These are phyloP conservation scores for Hemaris fuciformis DNA, from an alignment of 2,888 invertebrate genomes.

Conservation along the genomic window DNA sequence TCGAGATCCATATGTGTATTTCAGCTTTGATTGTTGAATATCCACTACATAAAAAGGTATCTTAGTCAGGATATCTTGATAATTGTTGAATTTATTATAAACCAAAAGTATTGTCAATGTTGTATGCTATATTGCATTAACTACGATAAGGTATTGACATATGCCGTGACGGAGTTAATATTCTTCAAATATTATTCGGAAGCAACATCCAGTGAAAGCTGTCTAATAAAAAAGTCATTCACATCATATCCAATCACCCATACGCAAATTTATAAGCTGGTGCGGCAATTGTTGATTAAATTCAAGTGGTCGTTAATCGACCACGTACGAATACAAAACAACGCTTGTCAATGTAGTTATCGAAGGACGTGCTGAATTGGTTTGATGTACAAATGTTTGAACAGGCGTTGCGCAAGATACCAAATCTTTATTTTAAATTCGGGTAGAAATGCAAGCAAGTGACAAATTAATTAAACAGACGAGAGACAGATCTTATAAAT, in stretches of 20 bases:
- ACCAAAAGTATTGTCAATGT: too few species aligned
- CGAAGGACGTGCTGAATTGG: conserved; percentile 1
- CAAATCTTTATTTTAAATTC: background rate
- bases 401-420: background rate
- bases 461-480: too few species aligned
- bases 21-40: too few species aligned
- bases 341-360: background rate
- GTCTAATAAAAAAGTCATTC: background rate
- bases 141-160: too few species aligned
- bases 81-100: too few species aligned
- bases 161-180: too few species aligned
- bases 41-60: too few species aligned
- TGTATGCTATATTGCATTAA: too few species aligned
- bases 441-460: background rate
- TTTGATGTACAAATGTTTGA: background rate
- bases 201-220: background rate
- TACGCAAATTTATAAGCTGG: background rate
- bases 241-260: background rate
- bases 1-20: too few species aligned
- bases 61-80: too few species aligned
- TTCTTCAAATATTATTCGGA: background rate
- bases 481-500: too few species aligned
- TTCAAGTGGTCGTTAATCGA: background rate
- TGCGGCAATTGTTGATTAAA: background rate
- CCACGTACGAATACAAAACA: background rate